phyloP scores from a whole-genome alignment of 2,113 vertebrate genomes.

The Neopipo cinnamomea region DNA sequence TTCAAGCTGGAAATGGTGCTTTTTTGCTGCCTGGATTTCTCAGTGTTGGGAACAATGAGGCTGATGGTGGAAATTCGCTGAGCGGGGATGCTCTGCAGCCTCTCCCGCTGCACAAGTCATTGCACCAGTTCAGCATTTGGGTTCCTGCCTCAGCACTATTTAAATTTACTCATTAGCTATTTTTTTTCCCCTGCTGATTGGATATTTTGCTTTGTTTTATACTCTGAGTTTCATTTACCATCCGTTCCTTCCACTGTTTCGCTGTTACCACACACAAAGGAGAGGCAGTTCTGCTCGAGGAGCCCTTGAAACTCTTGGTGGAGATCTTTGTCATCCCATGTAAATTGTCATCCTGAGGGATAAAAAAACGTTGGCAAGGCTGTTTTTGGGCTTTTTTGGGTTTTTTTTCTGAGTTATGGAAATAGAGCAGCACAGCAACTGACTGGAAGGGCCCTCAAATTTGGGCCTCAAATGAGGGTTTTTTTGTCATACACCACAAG shows the following conservation, averaged over 20 bases:
- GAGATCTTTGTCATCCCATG: neutral
- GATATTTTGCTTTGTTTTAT: neutral
- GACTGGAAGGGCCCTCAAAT: neutral
- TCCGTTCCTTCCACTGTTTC: neutral
- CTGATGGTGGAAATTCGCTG: neutral
- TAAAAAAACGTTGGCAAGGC: no score
- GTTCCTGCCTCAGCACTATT: neutral
- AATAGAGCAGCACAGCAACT: neutral
- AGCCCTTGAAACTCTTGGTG: neutral
- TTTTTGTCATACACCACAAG: neutral
- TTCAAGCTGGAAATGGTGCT: neutral
- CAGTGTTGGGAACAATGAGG: neutral
- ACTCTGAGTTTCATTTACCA: neutral
- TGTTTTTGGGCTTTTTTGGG: neutral
- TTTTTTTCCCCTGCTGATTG: neutral
- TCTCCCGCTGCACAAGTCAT: neutral
- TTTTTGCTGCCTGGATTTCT: neutral
- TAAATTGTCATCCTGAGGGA: neutral
- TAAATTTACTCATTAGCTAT: neutral
- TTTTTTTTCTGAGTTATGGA: neutral
- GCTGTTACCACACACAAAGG: neutral
- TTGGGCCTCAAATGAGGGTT: neutral
- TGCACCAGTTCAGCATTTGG: neutral
- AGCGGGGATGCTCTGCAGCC: neutral
- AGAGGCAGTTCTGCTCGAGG: neutral